Evolutionary conservation across 2,888 invertebrate species (phyloP).

Genomic region (Eurois occulta): DNA sequence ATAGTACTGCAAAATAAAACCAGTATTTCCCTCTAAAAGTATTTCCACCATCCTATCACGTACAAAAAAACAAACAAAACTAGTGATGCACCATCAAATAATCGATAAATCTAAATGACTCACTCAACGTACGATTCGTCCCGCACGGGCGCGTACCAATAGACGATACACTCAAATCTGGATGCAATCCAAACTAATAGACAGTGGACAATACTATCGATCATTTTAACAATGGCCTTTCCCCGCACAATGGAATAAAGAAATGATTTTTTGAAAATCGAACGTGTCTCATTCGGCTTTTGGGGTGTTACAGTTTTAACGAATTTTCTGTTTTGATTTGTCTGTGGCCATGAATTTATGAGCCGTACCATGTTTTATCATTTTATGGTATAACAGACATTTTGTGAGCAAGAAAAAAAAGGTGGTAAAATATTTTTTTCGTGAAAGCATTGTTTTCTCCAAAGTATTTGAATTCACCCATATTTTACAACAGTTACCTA

Average conservation of each 20-base stretch:
- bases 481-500: not conserved
- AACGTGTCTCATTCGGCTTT: slow-evolving; percentile 40
- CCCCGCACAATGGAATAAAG: slow-evolving; percentile 65
- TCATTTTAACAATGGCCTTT: slow-evolving; percentile 76
- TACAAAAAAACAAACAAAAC: slow-evolving; percentile 53
- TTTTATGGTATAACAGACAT: not conserved
- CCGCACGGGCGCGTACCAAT: slow-evolving; percentile 80
- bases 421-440: not conserved
- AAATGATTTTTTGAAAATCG: slow-evolving; percentile 66
- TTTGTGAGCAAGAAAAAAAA: not conserved
- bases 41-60: not conserved
- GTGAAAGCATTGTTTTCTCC: not conserved
- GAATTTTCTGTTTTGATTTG: not conserved
- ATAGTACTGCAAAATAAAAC: not conserved
- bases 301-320: slow-evolving; percentile 53
- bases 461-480: not conserved
- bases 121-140: slow-evolving; percentile 78
- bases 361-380: not conserved
- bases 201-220: slow-evolving; percentile 79
- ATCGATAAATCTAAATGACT: slow-evolving; percentile 74
- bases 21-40: not conserved
- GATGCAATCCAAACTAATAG: slow-evolving; percentile 83
- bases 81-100: slow-evolving; percentile 70
- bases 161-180: slow-evolving; percentile 74
- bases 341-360: not conserved